Evolutionary conservation across 2,888 invertebrate species (phyloP).

Genomic region (Vesta saturnalis): DNA sequence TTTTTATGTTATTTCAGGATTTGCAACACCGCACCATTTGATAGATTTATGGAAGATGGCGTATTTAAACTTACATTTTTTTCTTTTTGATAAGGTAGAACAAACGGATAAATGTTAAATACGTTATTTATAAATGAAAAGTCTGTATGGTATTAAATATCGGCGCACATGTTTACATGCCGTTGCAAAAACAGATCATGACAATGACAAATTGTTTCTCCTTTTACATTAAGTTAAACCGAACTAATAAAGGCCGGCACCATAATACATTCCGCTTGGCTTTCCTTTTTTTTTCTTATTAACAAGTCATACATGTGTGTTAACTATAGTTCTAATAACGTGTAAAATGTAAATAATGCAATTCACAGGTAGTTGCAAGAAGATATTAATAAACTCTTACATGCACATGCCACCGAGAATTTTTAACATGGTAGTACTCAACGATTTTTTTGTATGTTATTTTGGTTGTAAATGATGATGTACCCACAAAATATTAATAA

Average conservation of each 20-base stretch:
- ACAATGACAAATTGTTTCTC: constrained; percentile 27
- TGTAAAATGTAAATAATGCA: constrained; percentile 11
- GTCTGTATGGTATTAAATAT: constrained; percentile 19
- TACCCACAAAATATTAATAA: too few species aligned
- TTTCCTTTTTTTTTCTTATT: not conserved
- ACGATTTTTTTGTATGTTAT: too few species aligned
- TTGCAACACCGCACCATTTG: not conserved
- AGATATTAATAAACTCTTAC: not conserved
- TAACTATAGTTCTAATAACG: not conserved
- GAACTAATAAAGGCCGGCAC: constrained; percentile 5
- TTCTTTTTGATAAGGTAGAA: constrained; percentile 7
- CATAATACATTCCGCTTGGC: constrained; percentile 10
- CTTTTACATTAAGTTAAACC: constrained; percentile 16
- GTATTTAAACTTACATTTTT: not conserved
- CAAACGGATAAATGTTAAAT: constrained; percentile 12
- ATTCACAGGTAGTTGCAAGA: not conserved
- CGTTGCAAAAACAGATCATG: constrained; percentile 28
- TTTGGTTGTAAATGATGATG: too few species aligned
- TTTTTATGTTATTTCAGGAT: not conserved
- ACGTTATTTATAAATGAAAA: constrained; percentile 15
- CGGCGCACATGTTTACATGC: constrained; percentile 19
- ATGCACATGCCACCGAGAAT: not conserved
- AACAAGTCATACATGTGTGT: not conserved
- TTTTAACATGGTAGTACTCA: not conserved
- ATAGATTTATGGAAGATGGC: not conserved